These are phyloP conservation scores for Archocentrus centrarchus DNA, from an alignment of 2,113 vertebrate species.

Conservation along the genomic window DNA sequence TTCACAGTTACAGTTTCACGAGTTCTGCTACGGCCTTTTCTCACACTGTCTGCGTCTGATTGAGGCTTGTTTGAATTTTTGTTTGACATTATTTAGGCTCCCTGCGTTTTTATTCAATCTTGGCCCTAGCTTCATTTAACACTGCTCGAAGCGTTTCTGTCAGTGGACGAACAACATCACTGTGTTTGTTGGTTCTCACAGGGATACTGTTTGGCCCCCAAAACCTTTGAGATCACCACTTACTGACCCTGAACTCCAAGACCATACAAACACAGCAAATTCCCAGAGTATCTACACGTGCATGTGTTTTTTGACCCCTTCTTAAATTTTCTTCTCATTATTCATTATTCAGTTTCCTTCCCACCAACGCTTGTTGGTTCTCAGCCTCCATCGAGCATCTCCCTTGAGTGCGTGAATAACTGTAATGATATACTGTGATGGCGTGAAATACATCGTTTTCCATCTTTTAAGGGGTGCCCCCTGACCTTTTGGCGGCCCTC, in stretches of 20 bases:
- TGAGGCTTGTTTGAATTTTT: conserved; percentile 57
- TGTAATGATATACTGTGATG: neutral
- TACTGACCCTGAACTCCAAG: conserved; percentile 39
- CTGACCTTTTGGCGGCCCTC: neutral
- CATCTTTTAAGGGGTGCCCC: too few relatives aligned
- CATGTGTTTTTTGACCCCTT: conserved; percentile 21
- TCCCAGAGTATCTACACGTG: conserved; percentile 41
- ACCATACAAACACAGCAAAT: conserved; percentile 26
- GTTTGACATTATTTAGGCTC: conserved; percentile 54
- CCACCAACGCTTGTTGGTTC: neutral
- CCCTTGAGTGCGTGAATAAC: neutral
- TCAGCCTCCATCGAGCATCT: neutral
- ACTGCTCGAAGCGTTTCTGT: conserved; percentile 23
- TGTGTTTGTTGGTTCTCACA: conserved; percentile 69
- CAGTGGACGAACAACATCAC: conserved; percentile 28
- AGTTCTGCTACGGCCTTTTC: conserved; percentile 13
- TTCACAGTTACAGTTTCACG: neutral
- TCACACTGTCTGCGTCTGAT: conserved; percentile 37
- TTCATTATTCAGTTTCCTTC: conserved; percentile 13
- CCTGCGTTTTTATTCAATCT: conserved; percentile 44
- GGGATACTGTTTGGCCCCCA: conserved; percentile 37
- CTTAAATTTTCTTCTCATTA: conserved; percentile 10
- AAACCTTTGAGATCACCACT: conserved; percentile 43
- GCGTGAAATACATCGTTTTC: neutral
- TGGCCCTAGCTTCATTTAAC: conserved; percentile 16